phyloP scores from a whole-genome alignment of 2,888 invertebrate genomes.

The Theretra japonica region DNA sequence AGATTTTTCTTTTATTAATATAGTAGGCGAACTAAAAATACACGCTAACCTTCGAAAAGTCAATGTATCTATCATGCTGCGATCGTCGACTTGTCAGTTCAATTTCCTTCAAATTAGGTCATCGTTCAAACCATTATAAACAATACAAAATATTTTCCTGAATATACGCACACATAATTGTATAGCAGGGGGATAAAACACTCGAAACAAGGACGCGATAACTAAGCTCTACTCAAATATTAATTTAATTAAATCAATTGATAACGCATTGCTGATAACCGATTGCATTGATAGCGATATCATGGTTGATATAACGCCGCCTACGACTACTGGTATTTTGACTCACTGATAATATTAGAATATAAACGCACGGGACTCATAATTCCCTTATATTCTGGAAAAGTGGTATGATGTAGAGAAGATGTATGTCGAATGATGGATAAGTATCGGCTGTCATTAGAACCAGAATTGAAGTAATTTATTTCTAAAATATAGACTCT shows the following conservation, averaged over 20 bases:
- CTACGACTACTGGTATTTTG: constrained; percentile 38
- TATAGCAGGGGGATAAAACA: constrained; percentile 31
- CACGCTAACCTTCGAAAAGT: no score
- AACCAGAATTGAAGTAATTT: no score
- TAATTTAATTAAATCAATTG: constrained; percentile 66
- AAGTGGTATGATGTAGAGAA: no score
- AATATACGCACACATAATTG: constrained; percentile 4
- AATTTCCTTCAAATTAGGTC: no score
- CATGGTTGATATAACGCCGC: constrained; percentile 45
- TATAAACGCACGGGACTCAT: not conserved
- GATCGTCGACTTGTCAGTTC: no score
- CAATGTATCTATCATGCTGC: no score
- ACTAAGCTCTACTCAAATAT: constrained; percentile 53
- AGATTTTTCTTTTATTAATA: no score
- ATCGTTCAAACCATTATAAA: not conserved
- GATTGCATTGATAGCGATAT: constrained; percentile 50
- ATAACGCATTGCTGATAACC: constrained; percentile 48
- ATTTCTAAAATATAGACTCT: no score
- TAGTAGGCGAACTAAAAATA: no score
- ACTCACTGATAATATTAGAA: constrained; percentile 11
- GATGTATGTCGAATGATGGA: no score
- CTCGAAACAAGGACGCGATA: constrained; percentile 49
- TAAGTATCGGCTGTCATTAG: no score
- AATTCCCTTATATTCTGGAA: not conserved
- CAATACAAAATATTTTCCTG: not conserved